Evolutionary conservation across 2,797 vertebrate species (phyloP).

Genomic region (Hipposideros larvatus): DNA sequence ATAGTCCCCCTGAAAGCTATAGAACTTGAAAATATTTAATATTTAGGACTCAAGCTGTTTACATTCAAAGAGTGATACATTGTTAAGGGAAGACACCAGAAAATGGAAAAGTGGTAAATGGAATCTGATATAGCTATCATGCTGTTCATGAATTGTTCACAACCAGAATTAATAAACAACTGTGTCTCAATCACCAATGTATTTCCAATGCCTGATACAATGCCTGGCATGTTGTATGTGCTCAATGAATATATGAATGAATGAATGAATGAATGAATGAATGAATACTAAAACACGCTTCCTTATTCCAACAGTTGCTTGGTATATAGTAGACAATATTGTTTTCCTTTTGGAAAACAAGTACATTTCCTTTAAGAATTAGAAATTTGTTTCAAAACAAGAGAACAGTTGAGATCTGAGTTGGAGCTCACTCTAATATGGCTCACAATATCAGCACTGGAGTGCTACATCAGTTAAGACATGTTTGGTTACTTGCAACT

Average conservation of each 20-base stretch:
- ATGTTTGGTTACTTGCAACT: background rate
- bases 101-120: conserved; percentile 24
- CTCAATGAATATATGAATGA: conserved; percentile 40
- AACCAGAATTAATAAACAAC: conserved; percentile 9
- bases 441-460: background rate
- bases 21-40: conserved; percentile 63
- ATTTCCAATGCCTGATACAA: conserved; percentile 30
- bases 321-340: background rate
- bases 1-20: background rate
- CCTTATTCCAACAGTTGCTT: background rate
- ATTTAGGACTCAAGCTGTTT: conserved; percentile 15
- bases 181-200: background rate
- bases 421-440: background rate
- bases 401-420: background rate
- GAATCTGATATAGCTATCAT: background rate
- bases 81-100: conserved; percentile 38
- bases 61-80: conserved; percentile 7
- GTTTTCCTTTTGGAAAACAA: background rate
- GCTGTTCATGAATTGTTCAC: background rate
- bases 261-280: conserved; percentile 21
- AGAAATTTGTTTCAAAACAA: conserved; percentile 60
- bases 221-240: background rate
- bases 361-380: background rate
- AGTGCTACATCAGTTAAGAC: background rate
- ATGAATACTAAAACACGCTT: conserved; percentile 31